Evolutionary conservation across 2,888 invertebrate species (phyloP), one percentile per base, ranked within the genome.

Genomic region (Conistra vaccinii): DNA sequence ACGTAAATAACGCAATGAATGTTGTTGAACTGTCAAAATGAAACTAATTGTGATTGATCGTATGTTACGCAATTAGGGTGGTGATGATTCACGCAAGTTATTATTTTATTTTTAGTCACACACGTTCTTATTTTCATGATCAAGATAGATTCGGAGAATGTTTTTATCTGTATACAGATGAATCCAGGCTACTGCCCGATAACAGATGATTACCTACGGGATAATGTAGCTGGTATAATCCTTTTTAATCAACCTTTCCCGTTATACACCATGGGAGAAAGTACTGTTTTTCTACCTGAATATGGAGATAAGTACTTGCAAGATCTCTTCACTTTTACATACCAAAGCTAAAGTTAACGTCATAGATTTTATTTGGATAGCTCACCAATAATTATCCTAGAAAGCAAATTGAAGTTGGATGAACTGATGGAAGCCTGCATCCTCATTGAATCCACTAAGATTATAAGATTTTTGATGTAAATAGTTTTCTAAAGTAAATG

Each of bases 101-200:
- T 42, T 20, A 20, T 29, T 20, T 57, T 9, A 57, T 29, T 29
- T 20, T 57, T 9, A n/a, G 10, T 60, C 23, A 20, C 12, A 32
- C 23, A 32, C 58, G 29, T 32, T 20, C 0, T 26, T 26, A 5
- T 53, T 53, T 55, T 26, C 14, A 12, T 32, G 23, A 60, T 23
- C 6, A 23, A 55, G n/a, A 42, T n/a, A 17, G 35, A 62, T 74
- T 42, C 51, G 6, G 32, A 20, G 48, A 73, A 42, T 48, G 32
- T 61, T 53, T 20, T 48, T 29, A 74, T 74, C 45, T 29, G 55
- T 26, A 3, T 42, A 17, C 26, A 35, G 42, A 57, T 74, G 45
- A 23, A 62, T 57, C 45, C 17, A 63, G 63, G 71, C 20, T 53
- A 55, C 26, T 74, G 74, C 26, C 62, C 17, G 74, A 74, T 74